Base-by-base conservation (phyloP, 2,888 invertebrate genomes). In the Caenorhabditis sulstoni region DNA sequence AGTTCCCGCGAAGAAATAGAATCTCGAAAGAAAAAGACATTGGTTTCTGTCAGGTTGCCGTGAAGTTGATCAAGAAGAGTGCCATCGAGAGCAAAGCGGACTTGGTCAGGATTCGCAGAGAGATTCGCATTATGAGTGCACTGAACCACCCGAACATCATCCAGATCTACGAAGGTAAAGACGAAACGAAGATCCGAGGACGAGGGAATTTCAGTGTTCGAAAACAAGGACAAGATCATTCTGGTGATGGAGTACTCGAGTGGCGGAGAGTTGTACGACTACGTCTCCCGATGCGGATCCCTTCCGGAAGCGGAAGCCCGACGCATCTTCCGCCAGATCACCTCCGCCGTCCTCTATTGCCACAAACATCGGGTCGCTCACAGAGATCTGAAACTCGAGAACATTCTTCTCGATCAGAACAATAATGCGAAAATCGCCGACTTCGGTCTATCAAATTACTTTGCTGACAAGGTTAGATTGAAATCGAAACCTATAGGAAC, bases 181-280 rank as follows among this genome's bases (percentile, higher is more conserved):
- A 39, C 49, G 22, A 47, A 45, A 23, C 45, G n/a, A 9, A 11
- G 7, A n/a, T 14, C 14, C 44, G 58, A 50, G 7, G 16, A 14
- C 22, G 1, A 35, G 9, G 9, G n/a, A 41, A 16, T 93, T 93
- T 83, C 92, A 96, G 98, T 99, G 88, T 99, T 99, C 93, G 99
- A 99, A 93, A 99, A 98, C 92, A 94, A 95, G 90, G 98, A 99
- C 92, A 97, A 97, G 93, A 98, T 99, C 94, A 97, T 99, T 87
- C 93, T 99, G 85, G 97, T 99, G 39, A 97, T 99, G 97, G 98
- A 99, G 92, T 98, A 97, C 92, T 98, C 98, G 84, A 95, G 95
- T 78, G 98, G 98, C 75, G 98, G 99, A 76, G 99, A 99, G 92
- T 93, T 99, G 37, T 99, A 98, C 91, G 98, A 97, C 92, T 97